A percentile compares a stretch with the other conserved stretches of the same genome.
Evolutionary conservation across 2,797 vertebrate species (phyloP).

Genomic region (Pseudochaenichthys georgianus): DNA sequence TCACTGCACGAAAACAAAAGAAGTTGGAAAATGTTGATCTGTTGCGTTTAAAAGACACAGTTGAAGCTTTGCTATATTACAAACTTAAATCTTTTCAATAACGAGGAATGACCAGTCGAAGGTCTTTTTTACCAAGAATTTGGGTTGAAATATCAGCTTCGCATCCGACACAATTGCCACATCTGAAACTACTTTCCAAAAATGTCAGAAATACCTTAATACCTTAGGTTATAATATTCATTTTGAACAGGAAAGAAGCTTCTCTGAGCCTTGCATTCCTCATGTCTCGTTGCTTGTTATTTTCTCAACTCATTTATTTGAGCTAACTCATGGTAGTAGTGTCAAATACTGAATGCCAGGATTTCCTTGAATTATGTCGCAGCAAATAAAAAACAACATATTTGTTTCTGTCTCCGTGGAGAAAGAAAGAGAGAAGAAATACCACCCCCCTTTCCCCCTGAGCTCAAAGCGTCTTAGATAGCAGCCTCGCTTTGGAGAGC

Average conservation of each 20-base stretch:
- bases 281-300: conserved; percentile 10
- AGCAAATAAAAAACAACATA: conserved; percentile 57
- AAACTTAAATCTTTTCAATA: too few relatives aligned
- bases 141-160: too few relatives aligned
- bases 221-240: neutral
- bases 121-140: too few relatives aligned
- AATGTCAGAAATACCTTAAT: too few relatives aligned
- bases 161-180: too few relatives aligned
- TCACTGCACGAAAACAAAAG: too few relatives aligned
- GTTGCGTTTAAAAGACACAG: too few relatives aligned
- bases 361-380: conserved; percentile 31
- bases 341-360: conserved; percentile 13
- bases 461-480: conserved; percentile 70
- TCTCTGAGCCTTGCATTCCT: conserved; percentile 11
- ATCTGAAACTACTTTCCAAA: too few relatives aligned
- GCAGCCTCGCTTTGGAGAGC: conserved; percentile 68
- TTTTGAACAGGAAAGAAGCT: neutral
- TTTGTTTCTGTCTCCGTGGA: conserved; percentile 52
- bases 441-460: conserved; percentile 59
- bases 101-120: too few relatives aligned
- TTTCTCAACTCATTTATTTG: conserved; percentile 8
- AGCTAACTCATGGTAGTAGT: neutral
- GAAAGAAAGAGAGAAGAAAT: conserved; percentile 34
- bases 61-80: too few relatives aligned
- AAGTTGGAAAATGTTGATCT: too few relatives aligned